Evolutionary conservation across 2,888 invertebrate genomes (phyloP).

Genomic region (Maniola hyperantus): DNA sequence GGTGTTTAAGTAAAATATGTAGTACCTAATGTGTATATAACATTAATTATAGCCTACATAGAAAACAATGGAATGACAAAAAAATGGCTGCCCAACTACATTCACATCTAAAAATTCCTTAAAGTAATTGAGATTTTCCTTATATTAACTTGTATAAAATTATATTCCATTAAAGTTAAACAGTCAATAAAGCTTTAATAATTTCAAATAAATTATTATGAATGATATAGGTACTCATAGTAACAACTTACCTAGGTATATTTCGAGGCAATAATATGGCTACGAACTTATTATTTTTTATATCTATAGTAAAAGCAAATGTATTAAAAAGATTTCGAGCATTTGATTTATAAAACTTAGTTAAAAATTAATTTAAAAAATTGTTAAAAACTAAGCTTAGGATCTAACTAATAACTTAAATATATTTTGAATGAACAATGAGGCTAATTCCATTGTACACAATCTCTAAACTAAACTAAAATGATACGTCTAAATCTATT

Average conservation of each 20-base stretch:
- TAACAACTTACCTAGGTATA: neutral
- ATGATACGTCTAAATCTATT: too few relatives aligned
- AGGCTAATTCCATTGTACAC: too few relatives aligned
- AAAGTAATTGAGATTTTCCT: constrained; percentile 16
- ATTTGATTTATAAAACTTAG: neutral
- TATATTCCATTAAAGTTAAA: neutral
- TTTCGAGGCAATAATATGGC: neutral
- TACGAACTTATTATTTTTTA: neutral
- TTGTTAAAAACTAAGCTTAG: neutral
- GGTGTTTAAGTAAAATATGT: neutral
- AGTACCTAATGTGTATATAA: neutral
- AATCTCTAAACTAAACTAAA: too few relatives aligned
- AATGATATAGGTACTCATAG: neutral
- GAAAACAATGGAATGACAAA: constrained; percentile 5
- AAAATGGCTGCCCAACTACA: neutral
- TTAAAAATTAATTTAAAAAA: neutral
- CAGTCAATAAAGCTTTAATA: neutral
- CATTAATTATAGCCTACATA: neutral
- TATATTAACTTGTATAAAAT: neutral
- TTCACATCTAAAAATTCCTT: neutral
- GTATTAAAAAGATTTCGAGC: neutral
- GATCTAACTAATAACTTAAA: neutral
- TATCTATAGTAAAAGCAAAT: neutral
- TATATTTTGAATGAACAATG: neutral
- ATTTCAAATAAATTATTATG: neutral